Base-by-base conservation (phyloP, 2,888 invertebrate genomes). In the Aquatica leii region DNA sequence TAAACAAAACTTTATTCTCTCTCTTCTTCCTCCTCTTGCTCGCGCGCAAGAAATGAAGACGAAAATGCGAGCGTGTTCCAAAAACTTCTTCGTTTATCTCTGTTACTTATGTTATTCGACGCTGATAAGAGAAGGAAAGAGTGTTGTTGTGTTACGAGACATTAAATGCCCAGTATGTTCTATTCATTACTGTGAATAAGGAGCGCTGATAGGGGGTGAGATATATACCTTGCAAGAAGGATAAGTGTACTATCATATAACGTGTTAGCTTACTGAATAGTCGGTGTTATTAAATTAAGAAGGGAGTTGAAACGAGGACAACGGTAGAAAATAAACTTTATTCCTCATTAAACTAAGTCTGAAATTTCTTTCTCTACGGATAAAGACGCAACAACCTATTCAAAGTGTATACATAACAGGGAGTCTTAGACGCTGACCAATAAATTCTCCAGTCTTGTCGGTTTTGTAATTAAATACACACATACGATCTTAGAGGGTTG, bases 391-490 rank as follows among this genome's bases (percentile, higher is more conserved):
- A 24, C 65, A 55, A 52, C 51, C 64, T 52, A 53, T 58, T 54
- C 57, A 24, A 62, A 59, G 62, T 56, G 57, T 67, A 66, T 65
- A 66, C 66, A 68, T 67, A 68, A 71, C 67, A 67, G 66, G 66
- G 57, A 65, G 62, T 67, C 71, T 71, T 67, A 72, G 70, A 71
- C 62, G 71, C 69, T 71, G 71, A 70, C 73, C 73, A 71, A 73
- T 73, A 73, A 73, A 73, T 73, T 69, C 69, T 67, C 57, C 59
- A 62, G 61, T 66, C 67, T 68, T 69, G 70, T 71, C 70, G 69
- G 69, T 72, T 66, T 62, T 71, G 70, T 73, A 73, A 73, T 73
- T 73, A 73, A 73, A 70, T 70, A 70, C 71, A 72, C 67, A 71
- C 69, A 17, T 12, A 70, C 65, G 64, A 60, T 60, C 64, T 64